These are phyloP conservation scores for Miltochrista miniata DNA, from an alignment of 2,888 invertebrate species.

Conservation along the genomic window DNA sequence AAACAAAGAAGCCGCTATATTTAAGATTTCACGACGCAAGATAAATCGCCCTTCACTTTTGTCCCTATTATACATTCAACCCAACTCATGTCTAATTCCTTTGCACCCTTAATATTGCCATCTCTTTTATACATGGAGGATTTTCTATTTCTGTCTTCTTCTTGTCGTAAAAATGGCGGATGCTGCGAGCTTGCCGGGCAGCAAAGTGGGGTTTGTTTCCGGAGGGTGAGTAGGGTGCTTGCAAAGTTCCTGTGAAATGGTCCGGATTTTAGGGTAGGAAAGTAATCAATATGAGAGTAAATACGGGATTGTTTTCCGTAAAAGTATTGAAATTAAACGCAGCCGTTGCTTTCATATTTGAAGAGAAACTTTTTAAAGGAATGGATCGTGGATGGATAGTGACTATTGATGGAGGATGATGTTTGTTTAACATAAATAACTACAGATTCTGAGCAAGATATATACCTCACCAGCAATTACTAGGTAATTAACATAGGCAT, in stretches of 20 bases:
- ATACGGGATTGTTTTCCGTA: conserved; percentile 25
- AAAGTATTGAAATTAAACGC: conserved; percentile 9
- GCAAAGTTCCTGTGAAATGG: conserved; percentile 62
- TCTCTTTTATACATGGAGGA: conserved; percentile 28
- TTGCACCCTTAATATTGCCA: conserved; percentile 51
- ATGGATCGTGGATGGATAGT: too few relatives aligned
- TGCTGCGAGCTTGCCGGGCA: conserved; percentile 60
- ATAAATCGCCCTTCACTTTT: conserved; percentile 53
- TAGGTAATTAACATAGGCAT: too few relatives aligned
- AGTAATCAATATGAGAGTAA: conserved; percentile 53
- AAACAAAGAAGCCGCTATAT: conserved; percentile 31
- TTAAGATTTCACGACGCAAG: conserved; percentile 43
- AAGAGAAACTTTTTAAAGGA: background rate
- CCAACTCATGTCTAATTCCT: conserved; percentile 54
- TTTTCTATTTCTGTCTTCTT: conserved; percentile 31
- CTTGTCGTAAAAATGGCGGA: conserved; percentile 71
- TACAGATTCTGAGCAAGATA: too few relatives aligned
- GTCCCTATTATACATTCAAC: conserved; percentile 61
- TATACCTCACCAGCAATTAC: too few relatives aligned
- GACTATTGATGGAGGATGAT: too few relatives aligned
- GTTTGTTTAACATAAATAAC: too few relatives aligned
- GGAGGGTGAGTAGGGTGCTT: conserved; percentile 62
- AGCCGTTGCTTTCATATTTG: conserved; percentile 2
- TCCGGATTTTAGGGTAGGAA: conserved; percentile 59
- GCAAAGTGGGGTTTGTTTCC: conserved; percentile 52